Percentiles rank a stretch among this genome's conserved stretches.
phyloP scores from a whole-genome alignment of 2,113 vertebrate species.

The Bufo gargarizans region DNA sequence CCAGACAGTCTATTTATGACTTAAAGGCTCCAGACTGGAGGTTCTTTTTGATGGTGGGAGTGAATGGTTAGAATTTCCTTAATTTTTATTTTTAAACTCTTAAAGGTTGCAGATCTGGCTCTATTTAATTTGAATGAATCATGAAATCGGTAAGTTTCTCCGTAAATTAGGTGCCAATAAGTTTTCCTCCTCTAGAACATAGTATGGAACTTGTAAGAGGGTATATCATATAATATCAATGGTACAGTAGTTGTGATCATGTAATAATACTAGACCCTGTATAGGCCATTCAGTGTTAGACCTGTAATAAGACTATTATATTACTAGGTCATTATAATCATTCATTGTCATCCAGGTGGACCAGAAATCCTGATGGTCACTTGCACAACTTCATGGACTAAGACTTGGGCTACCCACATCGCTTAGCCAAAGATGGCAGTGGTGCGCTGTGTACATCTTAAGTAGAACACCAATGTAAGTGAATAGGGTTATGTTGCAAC shows the following conservation, averaged over 20 bases:
- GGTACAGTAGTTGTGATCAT: background rate
- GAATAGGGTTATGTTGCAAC: too few species aligned
- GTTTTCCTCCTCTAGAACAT: background rate
- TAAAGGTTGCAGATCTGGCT: constrained; percentile 33
- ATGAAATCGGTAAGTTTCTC: background rate
- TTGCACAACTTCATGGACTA: too few species aligned
- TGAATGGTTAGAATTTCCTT: background rate
- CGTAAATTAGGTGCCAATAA: background rate
- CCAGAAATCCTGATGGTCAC: background rate
- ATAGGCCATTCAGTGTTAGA: background rate
- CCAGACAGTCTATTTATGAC: background rate
- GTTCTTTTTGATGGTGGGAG: background rate
- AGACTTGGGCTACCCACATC: too few species aligned
- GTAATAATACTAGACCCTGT: background rate
- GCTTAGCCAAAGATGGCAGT: too few species aligned
- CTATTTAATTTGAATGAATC: background rate
- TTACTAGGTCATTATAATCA: too few species aligned
- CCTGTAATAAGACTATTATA: background rate
- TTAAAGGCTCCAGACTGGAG: background rate
- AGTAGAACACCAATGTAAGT: too few species aligned
- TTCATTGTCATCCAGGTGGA: too few species aligned
- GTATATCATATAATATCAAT: background rate
- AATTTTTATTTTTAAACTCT: background rate
- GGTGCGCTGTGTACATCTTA: too few species aligned
- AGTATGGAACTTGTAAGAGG: background rate